Percentiles rank a stretch among this genome's conserved stretches.
phyloP scores from a whole-genome alignment of 2,797 vertebrate genomes.

The Smutsia temminckii region DNA sequence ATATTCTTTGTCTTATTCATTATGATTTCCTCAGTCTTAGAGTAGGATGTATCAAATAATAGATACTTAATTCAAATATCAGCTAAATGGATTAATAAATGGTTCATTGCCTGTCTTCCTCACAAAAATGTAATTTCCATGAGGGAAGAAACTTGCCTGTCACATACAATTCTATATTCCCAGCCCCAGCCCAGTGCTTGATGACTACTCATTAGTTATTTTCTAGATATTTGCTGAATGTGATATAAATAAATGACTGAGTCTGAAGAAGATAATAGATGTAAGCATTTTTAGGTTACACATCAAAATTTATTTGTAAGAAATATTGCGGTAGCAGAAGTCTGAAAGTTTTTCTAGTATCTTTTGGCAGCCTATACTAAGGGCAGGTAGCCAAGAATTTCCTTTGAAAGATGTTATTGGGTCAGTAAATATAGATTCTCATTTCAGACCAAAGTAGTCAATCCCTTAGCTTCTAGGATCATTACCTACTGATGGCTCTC shows the following conservation, averaged over 20 bases:
- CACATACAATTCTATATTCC: neutral
- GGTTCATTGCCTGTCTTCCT: neutral
- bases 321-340: neutral
- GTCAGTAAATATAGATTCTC: neutral
- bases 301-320: constrained; percentile 36
- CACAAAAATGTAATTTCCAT: neutral
- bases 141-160: neutral
- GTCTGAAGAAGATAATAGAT: constrained; percentile 26
- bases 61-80: neutral
- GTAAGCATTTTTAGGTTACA: neutral
- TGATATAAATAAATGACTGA: constrained; percentile 23
- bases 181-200: neutral
- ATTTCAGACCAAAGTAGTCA: neutral
- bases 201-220: neutral
- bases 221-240: constrained; percentile 39
- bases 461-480: neutral
- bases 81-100: neutral
- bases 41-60: neutral
- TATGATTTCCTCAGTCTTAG: neutral
- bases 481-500: neutral
- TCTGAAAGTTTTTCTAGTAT: neutral
- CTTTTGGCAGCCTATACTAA: constrained; percentile 7
- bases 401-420: neutral
- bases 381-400: neutral
- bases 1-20: neutral